Evolutionary conservation across 2,888 invertebrate species (phyloP), one percentile per base, ranked within the genome.

Genomic region (Pocota personata): DNA sequence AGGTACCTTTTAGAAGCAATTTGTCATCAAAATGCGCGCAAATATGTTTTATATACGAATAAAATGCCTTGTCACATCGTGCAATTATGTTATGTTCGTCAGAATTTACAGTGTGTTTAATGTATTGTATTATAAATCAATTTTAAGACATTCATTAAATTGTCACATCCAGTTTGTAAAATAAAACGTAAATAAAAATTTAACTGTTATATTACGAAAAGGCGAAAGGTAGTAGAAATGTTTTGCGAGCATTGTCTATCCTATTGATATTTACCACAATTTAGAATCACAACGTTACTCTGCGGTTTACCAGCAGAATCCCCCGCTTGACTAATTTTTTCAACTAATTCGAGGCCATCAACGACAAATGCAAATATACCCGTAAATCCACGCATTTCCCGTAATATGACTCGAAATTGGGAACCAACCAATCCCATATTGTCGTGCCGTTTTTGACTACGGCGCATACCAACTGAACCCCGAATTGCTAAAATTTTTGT

Each of bases 401-500:
- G 95, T 89, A 97, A 93, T 88, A 97, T 96, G 87, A 97, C 95
- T 87, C 97, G 95, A 93, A 97, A 97, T 92, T 97, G 97, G 77
- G 96, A 96, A 24, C 96, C 97, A n/a, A 97, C 96, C 94, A 96
- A 94, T 62, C 96, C 96, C 88, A 95, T 93, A 89, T 95, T 96
- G 91, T 96, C 96, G 93, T 96, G 96, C 30, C 96, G 94, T 91
- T 95, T 96, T 91, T 96, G 96, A 77, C 96, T 96, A 52, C 97
- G 94, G 10, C 96, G 93, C 96, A 97, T 97, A 71, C 96, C 97
- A 7, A 97, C 96, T 12, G 96, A 95, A 43, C 96, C 97, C 48
- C 96, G 94, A 14, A 95, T 94, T 5, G 96, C 96, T 87, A 95
- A 93, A 89, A 97, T 94, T 90, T 95, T 95, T 21, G 96, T 96